These are phyloP conservation scores for Cyprinodon tularosa DNA, from an alignment of 2,113 vertebrate species.

Conservation along the genomic window DNA sequence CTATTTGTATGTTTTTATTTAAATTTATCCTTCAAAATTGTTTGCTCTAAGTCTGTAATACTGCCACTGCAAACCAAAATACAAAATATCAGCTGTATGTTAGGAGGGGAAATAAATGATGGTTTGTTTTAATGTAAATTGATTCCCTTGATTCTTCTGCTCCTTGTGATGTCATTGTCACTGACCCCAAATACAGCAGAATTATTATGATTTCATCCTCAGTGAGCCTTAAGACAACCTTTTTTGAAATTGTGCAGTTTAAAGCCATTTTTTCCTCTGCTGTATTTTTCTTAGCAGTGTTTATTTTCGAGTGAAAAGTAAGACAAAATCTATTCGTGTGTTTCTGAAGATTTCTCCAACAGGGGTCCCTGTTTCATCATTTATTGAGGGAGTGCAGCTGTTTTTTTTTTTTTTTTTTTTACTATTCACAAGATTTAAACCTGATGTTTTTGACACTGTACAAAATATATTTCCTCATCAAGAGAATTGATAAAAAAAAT, in stretches of 20 bases:
- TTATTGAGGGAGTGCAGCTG: not conserved
- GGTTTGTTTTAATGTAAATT: not conserved
- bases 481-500: not conserved
- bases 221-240: not conserved
- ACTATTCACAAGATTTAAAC: not conserved
- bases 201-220: not conserved
- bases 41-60: not conserved
- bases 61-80: not conserved
- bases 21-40: too few species aligned
- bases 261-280: not conserved
- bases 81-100: not conserved
- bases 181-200: not conserved
- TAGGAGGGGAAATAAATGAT: not conserved
- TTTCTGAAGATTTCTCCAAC: conserved; percentile 15
- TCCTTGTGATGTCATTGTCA: not conserved
- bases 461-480: not conserved
- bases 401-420: not conserved
- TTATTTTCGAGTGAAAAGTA: not conserved
- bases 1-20: too few species aligned
- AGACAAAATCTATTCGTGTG: not conserved
- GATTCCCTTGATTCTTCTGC: not conserved
- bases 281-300: not conserved
- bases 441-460: not conserved
- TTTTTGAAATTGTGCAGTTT: not conserved
- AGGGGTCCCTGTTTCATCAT: conserved; percentile 59